Base-by-base conservation (phyloP, 2,113 vertebrate species). In the Poecile atricapillus region DNA sequence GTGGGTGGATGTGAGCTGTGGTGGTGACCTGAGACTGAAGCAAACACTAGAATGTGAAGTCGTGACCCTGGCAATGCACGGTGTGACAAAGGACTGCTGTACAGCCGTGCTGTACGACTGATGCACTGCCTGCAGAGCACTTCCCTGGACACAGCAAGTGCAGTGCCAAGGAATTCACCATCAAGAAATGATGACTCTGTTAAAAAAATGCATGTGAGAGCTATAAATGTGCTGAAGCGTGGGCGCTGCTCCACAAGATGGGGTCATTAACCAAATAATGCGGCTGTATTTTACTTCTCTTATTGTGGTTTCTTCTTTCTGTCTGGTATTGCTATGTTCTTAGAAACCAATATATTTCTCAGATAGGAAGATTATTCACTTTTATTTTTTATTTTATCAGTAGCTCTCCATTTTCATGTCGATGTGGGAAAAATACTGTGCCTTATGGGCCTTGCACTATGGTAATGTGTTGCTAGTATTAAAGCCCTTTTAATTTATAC, bases 401-500 rank as follows among this genome's bases (percentile, higher is more conserved):
- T 33, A 85, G 78, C 87, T 82, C 49, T 73, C 28, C 13, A 56
- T 91, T 95, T 94, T 87, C 86, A 31, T 74, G 83, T 52, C 64
- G 47, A 78, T 64, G n/a, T 63, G 53, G 52, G 91, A 90, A 91
- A 94, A 93, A 44, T 81, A 82, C 71, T 28, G 55, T 81, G 73
- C 64, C 53, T 97, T 88, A 76, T 58, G 64, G 82, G 89, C 68
- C 47, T 92, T 90, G 31, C 37, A 50, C 25, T 91, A 22, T 24
- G 37, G 68, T 80, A 92, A 96, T 93, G 79, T 89, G 63, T 83
- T 97, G 90, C 50, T 82, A 93, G 80, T 49, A 87, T 83, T 93
- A 96, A 96, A 97, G 56, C 41, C 58, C 68, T 75, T 94, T 89
- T 93, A 95, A 94, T 96, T 97, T 95, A 92, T 80, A 77, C 37